Conservation (phyloP, 2,888 invertebrate species). For the Stenotaenia linearis region DNA sequence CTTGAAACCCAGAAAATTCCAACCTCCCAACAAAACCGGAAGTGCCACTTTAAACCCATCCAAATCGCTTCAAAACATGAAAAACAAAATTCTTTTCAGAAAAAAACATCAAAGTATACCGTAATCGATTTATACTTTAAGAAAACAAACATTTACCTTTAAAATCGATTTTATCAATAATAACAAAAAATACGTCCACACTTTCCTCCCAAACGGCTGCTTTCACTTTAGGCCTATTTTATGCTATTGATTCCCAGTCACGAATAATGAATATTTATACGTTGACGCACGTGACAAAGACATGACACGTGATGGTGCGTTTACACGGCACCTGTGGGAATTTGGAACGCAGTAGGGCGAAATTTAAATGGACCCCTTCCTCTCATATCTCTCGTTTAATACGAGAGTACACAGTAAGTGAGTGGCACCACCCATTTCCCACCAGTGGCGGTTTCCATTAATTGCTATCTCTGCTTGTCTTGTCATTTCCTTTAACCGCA, state of each 20-base stretch:
- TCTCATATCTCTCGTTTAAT: background rate
- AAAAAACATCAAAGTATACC: too few species aligned
- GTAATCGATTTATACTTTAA: too few species aligned
- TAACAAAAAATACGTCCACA: too few species aligned
- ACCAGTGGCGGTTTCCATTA: background rate
- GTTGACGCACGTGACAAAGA: constrained; percentile 16
- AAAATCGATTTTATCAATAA: too few species aligned
- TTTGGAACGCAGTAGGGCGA: background rate
- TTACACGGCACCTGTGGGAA: constrained; percentile 12
- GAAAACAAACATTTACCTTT: too few species aligned
- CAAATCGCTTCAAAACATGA: too few species aligned
- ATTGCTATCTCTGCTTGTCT: constrained; percentile 17
- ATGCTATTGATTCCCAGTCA: background rate
- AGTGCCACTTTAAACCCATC: too few species aligned
- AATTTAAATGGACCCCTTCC: constrained; percentile 5
- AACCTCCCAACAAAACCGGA: too few species aligned
- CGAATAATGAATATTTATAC: background rate
- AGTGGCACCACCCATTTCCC: background rate
- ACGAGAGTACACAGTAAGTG: background rate
- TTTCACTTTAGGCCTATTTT: background rate
- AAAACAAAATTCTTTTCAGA: too few species aligned
- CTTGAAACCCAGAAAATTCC: too few species aligned
- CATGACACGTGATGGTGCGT: background rate
- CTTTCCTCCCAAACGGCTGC: too few species aligned
- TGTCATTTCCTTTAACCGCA: background rate